phyloP scores from a whole-genome alignment of 2,797 vertebrate species.

The Craterocephalus amniculus region DNA sequence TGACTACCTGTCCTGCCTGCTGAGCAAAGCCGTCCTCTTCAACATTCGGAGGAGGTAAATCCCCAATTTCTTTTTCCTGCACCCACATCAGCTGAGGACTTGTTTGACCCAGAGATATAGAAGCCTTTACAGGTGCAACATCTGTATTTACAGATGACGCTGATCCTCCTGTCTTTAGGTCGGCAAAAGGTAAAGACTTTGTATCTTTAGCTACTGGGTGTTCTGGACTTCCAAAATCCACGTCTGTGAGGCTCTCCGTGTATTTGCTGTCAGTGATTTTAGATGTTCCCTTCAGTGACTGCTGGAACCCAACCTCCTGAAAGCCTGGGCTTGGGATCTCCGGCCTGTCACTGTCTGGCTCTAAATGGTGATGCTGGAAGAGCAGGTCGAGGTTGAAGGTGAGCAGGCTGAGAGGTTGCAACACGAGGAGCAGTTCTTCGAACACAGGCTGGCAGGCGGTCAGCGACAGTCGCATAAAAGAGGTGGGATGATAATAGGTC shows the following conservation, averaged over 20 bases:
- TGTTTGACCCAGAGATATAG: slow-evolving; percentile 57
- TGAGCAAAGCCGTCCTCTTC: slow-evolving; percentile 78
- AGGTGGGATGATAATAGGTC: slow-evolving; percentile 84
- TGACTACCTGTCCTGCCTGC: slow-evolving; percentile 81
- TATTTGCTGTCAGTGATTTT: slow-evolving; percentile 48
- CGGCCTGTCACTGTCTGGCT: slow-evolving; percentile 72
- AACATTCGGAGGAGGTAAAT: slow-evolving; percentile 64
- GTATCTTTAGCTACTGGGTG: slow-evolving; percentile 28
- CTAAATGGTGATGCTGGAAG: slow-evolving; percentile 93
- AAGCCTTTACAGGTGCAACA: slow-evolving; percentile 40
- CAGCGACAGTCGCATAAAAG: slow-evolving; percentile 89
- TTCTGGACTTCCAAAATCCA: slow-evolving; percentile 57
- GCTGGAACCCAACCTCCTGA: slow-evolving; percentile 60
- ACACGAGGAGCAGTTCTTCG: slow-evolving; percentile 90
- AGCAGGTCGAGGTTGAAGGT: slow-evolving; percentile 96
- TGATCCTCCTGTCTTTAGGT: slow-evolving; percentile 36
- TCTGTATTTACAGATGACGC: slow-evolving; percentile 31
- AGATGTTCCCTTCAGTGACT: slow-evolving; percentile 45
- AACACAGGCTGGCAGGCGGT: slow-evolving; percentile 84
- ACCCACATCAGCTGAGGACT: slow-evolving; percentile 83
- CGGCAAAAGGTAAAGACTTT: slow-evolving; percentile 23
- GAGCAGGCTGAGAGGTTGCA: slow-evolving; percentile 94
- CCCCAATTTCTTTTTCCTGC: slow-evolving; percentile 79
- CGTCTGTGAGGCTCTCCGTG: slow-evolving; percentile 72
- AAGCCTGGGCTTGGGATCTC: slow-evolving; percentile 60